These are phyloP conservation scores for Poliocrania exsul DNA, from an alignment of 2,797 vertebrate species.

Conservation along the genomic window DNA sequence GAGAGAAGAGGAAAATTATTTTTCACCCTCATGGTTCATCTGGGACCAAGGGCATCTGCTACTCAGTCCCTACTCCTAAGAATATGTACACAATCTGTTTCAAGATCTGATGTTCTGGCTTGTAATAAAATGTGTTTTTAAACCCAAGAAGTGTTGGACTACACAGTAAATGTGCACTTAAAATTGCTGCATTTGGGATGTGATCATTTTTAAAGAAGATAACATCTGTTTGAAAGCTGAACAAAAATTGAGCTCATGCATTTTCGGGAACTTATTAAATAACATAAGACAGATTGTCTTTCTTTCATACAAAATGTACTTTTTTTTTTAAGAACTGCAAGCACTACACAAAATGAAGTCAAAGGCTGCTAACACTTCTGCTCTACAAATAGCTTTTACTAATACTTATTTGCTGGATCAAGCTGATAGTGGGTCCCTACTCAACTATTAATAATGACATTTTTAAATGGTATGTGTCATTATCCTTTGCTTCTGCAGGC, in stretches of 20 bases:
- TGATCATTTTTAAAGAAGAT: conserved; percentile 45
- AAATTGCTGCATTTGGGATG: conserved; percentile 29
- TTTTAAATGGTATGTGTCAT: background rate
- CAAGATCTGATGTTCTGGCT: conserved; percentile 3
- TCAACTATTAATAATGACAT: background rate
- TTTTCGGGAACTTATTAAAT: conserved; percentile 28
- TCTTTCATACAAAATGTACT: background rate
- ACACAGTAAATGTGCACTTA: conserved; percentile 47
- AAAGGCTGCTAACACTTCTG: background rate
- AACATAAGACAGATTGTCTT: conserved; percentile 24
- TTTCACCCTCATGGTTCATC: background rate
- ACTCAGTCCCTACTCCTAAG: background rate
- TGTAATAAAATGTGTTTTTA: conserved; percentile 31
- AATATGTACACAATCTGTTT: background rate
- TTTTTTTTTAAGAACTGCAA: background rate
- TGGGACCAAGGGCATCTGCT: background rate
- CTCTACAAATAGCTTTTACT: background rate
- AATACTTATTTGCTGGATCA: background rate
- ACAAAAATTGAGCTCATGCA: conserved; percentile 39
- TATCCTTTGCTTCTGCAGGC: background rate
- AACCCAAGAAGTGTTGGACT: conserved; percentile 39
- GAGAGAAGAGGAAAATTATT: background rate
- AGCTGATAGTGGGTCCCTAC: background rate
- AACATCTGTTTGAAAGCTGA: conserved; percentile 68
- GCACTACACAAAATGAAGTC: background rate